Evolutionary conservation across 2,888 invertebrate genomes (phyloP).

Genomic region (Tipula vernalis): DNA sequence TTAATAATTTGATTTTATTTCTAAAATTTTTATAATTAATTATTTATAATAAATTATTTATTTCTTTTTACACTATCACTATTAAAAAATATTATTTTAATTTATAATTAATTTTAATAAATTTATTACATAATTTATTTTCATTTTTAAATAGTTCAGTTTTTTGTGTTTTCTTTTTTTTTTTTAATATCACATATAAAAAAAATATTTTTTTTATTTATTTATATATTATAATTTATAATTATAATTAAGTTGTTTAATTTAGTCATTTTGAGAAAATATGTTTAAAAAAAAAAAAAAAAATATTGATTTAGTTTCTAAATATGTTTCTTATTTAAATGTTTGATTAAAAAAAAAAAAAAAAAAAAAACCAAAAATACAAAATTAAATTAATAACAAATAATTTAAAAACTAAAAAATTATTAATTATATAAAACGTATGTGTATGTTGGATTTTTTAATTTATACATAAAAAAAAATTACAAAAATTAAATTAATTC

Average conservation of each 20-base stretch:
- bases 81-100: neutral
- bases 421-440: neutral
- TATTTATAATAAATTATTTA: neutral
- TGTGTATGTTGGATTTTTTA: neutral
- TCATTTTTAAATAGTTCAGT: neutral
- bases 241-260: neutral
- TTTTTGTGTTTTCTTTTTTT: neutral
- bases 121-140: neutral
- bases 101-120: neutral
- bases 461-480: neutral
- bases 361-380: neutral
- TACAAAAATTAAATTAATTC: slow-evolving; percentile 8
- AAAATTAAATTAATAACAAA: neutral
- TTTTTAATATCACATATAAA: neutral
- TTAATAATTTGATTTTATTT: neutral
- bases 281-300: neutral
- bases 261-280: neutral
- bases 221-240: neutral
- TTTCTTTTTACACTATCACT: neutral
- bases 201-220: slow-evolving; percentile 1
- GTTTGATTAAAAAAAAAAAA: neutral
- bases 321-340: neutral
- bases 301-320: neutral
- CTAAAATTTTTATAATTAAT: neutral
- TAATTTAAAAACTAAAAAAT: no score